Evolutionary conservation across 2,113 vertebrate species (phyloP).

Genomic region (Neofelis nebulosa): DNA sequence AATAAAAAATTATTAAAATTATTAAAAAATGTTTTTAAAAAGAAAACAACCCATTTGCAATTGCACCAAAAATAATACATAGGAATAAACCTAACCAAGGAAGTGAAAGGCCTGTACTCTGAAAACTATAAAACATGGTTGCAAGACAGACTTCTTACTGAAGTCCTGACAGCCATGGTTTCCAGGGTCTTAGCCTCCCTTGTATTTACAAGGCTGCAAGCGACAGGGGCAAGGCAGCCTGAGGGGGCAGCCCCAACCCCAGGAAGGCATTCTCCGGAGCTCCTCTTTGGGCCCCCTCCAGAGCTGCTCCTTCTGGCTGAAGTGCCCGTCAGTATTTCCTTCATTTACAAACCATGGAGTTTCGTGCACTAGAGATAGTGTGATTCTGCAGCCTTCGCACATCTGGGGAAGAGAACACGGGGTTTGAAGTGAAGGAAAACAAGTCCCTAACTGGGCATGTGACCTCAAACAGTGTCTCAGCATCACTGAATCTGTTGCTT

Average conservation of each 20-base stretch:
- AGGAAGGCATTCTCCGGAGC: neutral
- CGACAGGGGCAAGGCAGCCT: neutral
- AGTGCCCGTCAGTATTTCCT: neutral
- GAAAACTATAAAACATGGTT: neutral
- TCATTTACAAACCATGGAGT: neutral
- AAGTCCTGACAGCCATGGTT: neutral
- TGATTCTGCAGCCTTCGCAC: neutral
- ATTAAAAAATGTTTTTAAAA: neutral
- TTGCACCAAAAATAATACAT: neutral
- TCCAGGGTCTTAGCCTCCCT: neutral
- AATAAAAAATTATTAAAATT: too few relatives aligned
- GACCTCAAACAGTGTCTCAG: neutral
- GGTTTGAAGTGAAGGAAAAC: neutral
- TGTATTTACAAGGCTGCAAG: neutral
- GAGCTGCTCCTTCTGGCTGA: neutral
- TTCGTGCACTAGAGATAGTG: fast-evolving
- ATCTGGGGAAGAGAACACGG: neutral
- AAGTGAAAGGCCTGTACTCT: neutral
- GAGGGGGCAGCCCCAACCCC: neutral
- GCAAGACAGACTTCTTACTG: neutral
- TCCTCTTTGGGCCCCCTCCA: neutral
- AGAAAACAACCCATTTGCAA: neutral
- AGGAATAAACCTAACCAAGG: neutral
- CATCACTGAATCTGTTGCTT: neutral
- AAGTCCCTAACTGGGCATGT: neutral